Conservation (phyloP, 2,797 vertebrate genomes). For the Botia almorhae region DNA sequence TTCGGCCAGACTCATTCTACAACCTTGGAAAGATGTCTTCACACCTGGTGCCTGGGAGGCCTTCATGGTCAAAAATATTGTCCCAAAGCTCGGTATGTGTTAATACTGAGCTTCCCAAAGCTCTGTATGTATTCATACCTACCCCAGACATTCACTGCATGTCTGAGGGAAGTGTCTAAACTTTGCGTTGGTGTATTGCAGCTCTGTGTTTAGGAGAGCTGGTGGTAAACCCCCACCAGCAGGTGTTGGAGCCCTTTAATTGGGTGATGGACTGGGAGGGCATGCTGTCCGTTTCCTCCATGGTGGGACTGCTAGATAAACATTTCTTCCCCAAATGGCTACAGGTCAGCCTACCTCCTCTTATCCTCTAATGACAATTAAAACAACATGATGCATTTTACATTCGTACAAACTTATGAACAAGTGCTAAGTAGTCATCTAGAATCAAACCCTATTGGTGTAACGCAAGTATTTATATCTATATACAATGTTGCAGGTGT, state of each 20-base stretch:
- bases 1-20: constrained; percentile 95
- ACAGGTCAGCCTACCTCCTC: constrained; percentile 78
- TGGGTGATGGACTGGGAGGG: constrained; percentile 99
- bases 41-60: constrained; percentile 96
- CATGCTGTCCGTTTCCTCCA: constrained; percentile 92
- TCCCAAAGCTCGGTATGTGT: constrained; percentile 91
- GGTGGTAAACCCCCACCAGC: constrained; percentile 96
- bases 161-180: background rate
- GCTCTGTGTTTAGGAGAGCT: constrained; percentile 92
- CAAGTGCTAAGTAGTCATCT: background rate
- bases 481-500: constrained; percentile 79
- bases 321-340: constrained; percentile 98
- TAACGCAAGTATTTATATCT: no score
- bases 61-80: constrained; percentile 98
- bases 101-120: no score
- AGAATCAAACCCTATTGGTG: no score
- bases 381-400: no score
- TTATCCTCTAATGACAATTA: background rate
- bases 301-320: constrained; percentile 93
- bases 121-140: no score
- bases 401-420: background rate
- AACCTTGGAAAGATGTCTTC: constrained; percentile 98
- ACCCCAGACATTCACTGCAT: background rate
- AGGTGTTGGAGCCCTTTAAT: constrained; percentile 96
- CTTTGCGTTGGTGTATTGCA: constrained; percentile 60